phyloP scores from a whole-genome alignment of 1,140 invertebrate genomes.

The Formica selysi region DNA sequence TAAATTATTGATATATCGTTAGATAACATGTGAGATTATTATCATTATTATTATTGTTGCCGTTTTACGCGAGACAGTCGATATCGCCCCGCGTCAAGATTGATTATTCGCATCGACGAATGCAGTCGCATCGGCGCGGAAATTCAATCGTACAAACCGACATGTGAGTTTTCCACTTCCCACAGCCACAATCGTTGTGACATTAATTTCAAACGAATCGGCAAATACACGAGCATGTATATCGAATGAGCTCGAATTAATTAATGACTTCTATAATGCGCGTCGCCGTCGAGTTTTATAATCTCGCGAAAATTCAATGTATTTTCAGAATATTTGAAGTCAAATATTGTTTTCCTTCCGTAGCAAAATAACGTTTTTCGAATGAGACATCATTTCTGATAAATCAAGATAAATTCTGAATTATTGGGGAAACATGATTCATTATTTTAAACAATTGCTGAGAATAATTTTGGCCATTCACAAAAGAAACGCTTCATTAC shows the following conservation, averaged over 20 bases:
- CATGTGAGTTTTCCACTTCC: constrained; percentile 38
- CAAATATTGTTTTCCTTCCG: constrained; percentile 28
- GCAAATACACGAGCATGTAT: not conserved
- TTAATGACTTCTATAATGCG: constrained; percentile 46
- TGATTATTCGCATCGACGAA: constrained; percentile 30
- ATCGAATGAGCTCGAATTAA: constrained; percentile 53
- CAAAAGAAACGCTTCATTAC: not conserved
- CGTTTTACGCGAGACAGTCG: not conserved
- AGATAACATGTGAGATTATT: not conserved
- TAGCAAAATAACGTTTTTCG: not conserved
- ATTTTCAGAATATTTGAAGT: not conserved
- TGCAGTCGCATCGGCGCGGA: constrained; percentile 12
- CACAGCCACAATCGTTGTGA: constrained; percentile 22
- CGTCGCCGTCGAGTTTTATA: not conserved
- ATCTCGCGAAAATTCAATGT: constrained; percentile 45
- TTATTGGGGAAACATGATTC: not conserved
- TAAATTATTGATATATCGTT: not conserved
- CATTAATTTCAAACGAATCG: constrained; percentile 47
- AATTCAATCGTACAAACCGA: constrained; percentile 43
- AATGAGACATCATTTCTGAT: not conserved
- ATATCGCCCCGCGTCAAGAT: constrained; percentile 15
- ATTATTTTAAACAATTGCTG: too few species aligned
- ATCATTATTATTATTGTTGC: not conserved
- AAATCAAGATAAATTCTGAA: not conserved
- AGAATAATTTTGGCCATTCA: not conserved